Evolutionary conservation across 2,797 vertebrate species (phyloP).

Genomic region (Oreochromis mossambicus): DNA sequence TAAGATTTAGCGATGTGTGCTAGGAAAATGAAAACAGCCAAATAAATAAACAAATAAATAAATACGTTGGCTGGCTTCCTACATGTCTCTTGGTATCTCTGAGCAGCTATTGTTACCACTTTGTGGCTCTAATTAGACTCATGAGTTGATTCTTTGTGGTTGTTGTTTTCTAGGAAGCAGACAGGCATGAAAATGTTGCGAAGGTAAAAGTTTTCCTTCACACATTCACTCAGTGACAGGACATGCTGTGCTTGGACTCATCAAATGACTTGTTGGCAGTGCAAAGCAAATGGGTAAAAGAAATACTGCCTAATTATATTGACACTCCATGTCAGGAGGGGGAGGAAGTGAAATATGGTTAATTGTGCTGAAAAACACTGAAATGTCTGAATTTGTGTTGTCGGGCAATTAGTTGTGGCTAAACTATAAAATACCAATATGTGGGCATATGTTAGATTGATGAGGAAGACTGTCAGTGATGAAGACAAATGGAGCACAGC

Average conservation of each 20-base stretch:
- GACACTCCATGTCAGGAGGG: neutral
- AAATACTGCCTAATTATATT: neutral
- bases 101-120: conserved; percentile 41
- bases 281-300: neutral
- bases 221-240: conserved; percentile 8
- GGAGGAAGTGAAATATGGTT: neutral
- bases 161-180: conserved; percentile 56
- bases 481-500: neutral
- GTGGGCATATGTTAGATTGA: neutral
- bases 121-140: conserved; percentile 69
- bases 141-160: conserved; percentile 41
- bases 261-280: neutral
- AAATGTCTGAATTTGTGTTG: neutral
- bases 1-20: neutral
- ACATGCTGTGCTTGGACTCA: neutral
- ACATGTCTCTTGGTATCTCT: conserved; percentile 26
- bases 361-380: neutral
- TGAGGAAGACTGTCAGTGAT: neutral
- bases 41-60: neutral
- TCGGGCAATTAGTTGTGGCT: neutral
- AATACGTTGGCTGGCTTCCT: conserved; percentile 25
- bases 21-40: neutral
- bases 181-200: conserved; percentile 58
- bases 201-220: conserved; percentile 26
- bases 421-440: neutral